Percentiles rank a stretch among this genome's conserved stretches.
Evolutionary conservation across 92 coral and sea anemone species (phyloP).

Genomic region (Zoanthus sociatus): DNA sequence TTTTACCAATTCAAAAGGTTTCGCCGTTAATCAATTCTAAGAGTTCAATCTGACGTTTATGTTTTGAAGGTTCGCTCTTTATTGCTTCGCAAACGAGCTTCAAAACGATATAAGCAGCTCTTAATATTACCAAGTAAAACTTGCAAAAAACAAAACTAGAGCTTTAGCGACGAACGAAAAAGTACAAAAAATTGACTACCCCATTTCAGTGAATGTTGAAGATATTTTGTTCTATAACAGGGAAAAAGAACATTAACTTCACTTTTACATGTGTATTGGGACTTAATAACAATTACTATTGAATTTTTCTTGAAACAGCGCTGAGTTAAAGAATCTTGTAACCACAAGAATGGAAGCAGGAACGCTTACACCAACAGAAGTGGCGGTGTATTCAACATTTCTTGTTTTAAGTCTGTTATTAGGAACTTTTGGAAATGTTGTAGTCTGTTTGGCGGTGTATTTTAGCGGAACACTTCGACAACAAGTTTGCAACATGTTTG

Average conservation of each 20-base stretch:
- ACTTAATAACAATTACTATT: too few relatives aligned
- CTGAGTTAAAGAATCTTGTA: background rate
- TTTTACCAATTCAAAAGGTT: background rate
- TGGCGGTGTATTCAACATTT: conserved; percentile 26
- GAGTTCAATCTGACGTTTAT: background rate
- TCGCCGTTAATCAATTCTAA: background rate
- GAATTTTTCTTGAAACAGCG: background rate
- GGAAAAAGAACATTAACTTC: too few relatives aligned
- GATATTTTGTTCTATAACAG: background rate
- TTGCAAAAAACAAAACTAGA: background rate
- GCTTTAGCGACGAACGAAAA: too few relatives aligned
- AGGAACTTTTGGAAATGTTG: conserved; percentile 63
- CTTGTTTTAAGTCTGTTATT: conserved; percentile 47
- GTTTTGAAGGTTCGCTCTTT: background rate
- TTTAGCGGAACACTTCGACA: conserved; percentile 64
- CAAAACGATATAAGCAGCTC: background rate
- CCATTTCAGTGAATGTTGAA: background rate
- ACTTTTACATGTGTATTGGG: too few relatives aligned
- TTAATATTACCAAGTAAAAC: background rate
- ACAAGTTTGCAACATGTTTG: conserved; percentile 62
- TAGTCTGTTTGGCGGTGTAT: conserved; percentile 71
- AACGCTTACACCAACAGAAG: conserved; percentile 48
- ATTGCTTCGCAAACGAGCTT: background rate
- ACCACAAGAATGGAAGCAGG: background rate
- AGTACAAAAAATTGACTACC: background rate